Conservation (phyloP, 1,140 invertebrate species). For the Chlorops oryzae region DNA sequence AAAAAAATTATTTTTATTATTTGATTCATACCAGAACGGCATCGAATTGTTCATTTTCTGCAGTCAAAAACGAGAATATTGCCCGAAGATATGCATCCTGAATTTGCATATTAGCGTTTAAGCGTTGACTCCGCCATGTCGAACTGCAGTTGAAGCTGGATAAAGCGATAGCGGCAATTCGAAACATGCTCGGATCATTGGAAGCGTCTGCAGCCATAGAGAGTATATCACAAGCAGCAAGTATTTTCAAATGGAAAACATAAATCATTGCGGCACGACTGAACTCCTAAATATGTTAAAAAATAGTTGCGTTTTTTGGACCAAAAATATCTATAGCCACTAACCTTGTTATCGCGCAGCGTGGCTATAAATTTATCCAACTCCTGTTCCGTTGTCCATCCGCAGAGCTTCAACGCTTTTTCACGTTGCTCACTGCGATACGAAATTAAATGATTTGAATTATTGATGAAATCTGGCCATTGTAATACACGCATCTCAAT, state of each 20-base stretch:
- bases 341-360: conserved; percentile 31
- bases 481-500: conserved; percentile 37
- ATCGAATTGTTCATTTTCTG: conserved; percentile 71
- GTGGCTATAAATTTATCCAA: conserved; percentile 37
- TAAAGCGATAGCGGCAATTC: conserved; percentile 83
- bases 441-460: conserved; percentile 35
- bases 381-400: conserved; percentile 68
- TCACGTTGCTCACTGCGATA: conserved; percentile 63
- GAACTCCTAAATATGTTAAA: conserved; percentile 50
- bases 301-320: background rate
- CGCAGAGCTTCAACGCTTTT: conserved; percentile 75
- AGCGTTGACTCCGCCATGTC: conserved; percentile 77
- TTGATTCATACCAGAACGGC: conserved; percentile 67
- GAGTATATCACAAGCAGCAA: conserved; percentile 77
- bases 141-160: conserved; percentile 74
- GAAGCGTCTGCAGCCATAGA: conserved; percentile 57
- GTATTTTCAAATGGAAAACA: conserved; percentile 81
- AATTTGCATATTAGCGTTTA: conserved; percentile 62
- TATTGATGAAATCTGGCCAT: conserved; percentile 44
- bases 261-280: conserved; percentile 84
- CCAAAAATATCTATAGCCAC: background rate
- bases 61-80: conserved; percentile 86
- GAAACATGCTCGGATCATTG: conserved; percentile 46
- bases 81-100: conserved; percentile 84
- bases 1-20: too few species aligned